Base-by-base conservation (phyloP, 1,140 invertebrate species). In the Temnothorax curvispinosus region DNA sequence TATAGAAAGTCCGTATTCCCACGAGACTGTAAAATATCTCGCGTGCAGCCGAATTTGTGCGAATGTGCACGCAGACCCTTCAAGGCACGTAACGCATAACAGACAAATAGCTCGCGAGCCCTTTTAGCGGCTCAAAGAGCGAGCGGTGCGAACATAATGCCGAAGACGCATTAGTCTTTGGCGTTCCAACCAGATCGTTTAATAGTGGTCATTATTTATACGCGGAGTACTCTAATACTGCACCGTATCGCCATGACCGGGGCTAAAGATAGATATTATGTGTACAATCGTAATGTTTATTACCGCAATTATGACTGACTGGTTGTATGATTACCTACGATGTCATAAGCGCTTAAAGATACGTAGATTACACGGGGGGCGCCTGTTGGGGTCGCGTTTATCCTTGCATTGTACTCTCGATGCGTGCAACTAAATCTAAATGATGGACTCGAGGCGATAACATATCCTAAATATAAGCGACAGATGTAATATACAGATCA, bases 171-270 rank as follows among this genome's bases (percentile, higher is more conserved):
- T 91, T 84, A 87, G 89, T 86, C 89, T 86, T 88, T 89, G 77
- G 77, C 85, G 89, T 75, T 88, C 88, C 85, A 92, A 91, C 88
- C 89, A 92, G 90, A 90, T 91, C 90, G 86, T 87, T 90, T 92
- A 92, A 92, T 92, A 88, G 91, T 80, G 78, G 74, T 85, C 88
- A 91, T 91, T 87, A 88, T 64, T 91, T 89, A 90, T 90, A 58
- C 56, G 58, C 32, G 5, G 58, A 64, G 77, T 88, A 85, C 87
- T 74, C 87, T 90, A 91, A 90, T 91, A 87, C 87, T 69, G 78
- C 71, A 60, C 74, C 64, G 47, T 90, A 88, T 90, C 89, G 87
- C 89, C 89, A 76, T 88, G 87, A 90, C 82, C 82, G 75, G 62
- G 44, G 64, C 85, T 84, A 84, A 82, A 84, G 80, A 84, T 84